Conservation (phyloP, 2,113 vertebrate species). For the Prietella phreatophila region DNA sequence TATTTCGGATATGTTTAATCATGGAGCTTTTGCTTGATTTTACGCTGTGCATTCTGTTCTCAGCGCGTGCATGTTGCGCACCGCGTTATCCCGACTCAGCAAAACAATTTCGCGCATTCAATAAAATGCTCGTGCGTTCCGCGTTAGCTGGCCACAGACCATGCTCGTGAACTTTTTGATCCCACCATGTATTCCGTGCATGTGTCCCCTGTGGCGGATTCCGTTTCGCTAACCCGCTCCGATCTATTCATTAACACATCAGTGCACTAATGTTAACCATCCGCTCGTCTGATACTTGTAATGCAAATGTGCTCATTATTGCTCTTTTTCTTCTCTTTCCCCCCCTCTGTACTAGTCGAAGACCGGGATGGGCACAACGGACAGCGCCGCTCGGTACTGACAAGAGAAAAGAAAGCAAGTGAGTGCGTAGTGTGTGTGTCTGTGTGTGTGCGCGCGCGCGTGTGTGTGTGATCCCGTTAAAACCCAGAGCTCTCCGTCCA, state of each 20-base stretch:
- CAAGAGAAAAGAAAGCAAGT: slow-evolving; percentile 42
- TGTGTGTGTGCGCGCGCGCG: not conserved
- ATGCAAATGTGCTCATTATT: not conserved
- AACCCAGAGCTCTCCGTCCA: not conserved
- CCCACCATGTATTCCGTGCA: not conserved
- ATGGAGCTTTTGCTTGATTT: not conserved
- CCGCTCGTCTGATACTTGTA: not conserved
- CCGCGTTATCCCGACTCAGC: slow-evolving; percentile 28
- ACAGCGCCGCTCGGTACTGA: slow-evolving; percentile 48
- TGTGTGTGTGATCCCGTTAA: not conserved
- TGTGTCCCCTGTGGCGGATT: not conserved
- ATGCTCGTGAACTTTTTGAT: not conserved
- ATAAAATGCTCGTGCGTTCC: not conserved
- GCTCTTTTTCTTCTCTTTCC: not conserved
- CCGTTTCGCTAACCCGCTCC: not conserved
- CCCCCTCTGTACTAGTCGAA: not conserved
- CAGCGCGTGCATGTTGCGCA: slow-evolving; percentile 19
- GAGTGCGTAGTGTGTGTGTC: slow-evolving; percentile 23
- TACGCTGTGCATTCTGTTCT: no score
- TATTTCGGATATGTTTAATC: not conserved
- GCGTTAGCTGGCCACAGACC: not conserved
- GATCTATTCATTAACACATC: not conserved
- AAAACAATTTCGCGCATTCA: slow-evolving; percentile 10
- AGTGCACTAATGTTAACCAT: not conserved
- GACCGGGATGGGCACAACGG: slow-evolving; percentile 50